Base-by-base conservation (phyloP, 2,888 invertebrate genomes). In the Notodromas monacha region DNA sequence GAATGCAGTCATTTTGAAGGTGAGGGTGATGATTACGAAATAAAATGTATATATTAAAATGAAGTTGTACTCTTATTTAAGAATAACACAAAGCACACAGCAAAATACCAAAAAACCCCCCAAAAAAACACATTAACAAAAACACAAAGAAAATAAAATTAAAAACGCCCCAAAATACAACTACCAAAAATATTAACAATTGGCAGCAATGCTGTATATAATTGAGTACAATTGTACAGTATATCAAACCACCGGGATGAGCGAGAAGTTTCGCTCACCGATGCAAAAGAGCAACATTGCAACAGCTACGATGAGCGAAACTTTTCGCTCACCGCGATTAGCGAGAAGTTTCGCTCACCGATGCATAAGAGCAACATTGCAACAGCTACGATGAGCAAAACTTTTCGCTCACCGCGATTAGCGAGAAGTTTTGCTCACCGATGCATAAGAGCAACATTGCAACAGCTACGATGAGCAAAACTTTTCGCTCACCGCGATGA, bases 181-280 rank as follows among this genome's bases (percentile, higher is more conserved):
- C n/a, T n/a, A n/a, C n/a, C n/a, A n/a, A n/a, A n/a, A n/a, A n/a
- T n/a, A n/a, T n/a, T n/a, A n/a, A n/a, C n/a, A n/a, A n/a, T n/a
- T n/a, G n/a, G n/a, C n/a, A n/a, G n/a, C n/a, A n/a, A n/a, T n/a
- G n/a, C n/a, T n/a, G n/a, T n/a, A n/a, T n/a, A n/a, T n/a, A n/a
- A n/a, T n/a, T n/a, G n/a, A n/a, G n/a, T n/a, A n/a, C n/a, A n/a
- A n/a, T n/a, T n/a, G n/a, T n/a, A n/a, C n/a, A n/a, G n/a, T n/a
- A n/a, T n/a, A n/a, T n/a, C n/a, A n/a, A n/a, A n/a, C n/a, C 21
- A 21, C 21, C 21, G 21, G 21, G 21, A 21, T 21, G 21, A 6
- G 21, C 21, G 21, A 21, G n/a, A 6, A 21, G 6, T 21, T 8
- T 21, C 21, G 21, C 21, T 8, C 21, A 21, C n/a, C 21, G 21